Evolutionary conservation across 2,797 vertebrate species (phyloP), one percentile per base, ranked within the genome.

Genomic region (Parauchenoglanis ngamensis): DNA sequence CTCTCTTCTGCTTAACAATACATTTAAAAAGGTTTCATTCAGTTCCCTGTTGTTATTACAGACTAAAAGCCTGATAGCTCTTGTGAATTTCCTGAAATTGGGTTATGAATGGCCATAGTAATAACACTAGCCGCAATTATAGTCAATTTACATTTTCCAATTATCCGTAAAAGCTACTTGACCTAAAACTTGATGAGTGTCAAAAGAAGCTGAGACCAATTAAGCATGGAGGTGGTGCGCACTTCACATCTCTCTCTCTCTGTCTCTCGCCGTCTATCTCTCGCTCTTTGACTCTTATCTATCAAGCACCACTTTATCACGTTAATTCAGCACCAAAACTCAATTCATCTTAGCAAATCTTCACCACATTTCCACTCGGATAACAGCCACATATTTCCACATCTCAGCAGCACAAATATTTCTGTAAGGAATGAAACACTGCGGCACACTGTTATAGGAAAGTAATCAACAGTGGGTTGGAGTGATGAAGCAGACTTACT

Each of bases 81-180:
- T 85, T 86, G 85, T 81, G 80, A 90, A 92, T 92, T 92, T 89
- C 49, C 88, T 80, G 82, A 90, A 91, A 89, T 89, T 65, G 88
- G 90, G 83, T 89, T 88, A 90, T 73, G 84, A 89, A 89, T 92
- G 89, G 84, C 79, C 85, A 85, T 89, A 90, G 91, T 87, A 89
- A 88, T 89, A 81, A 87, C 70, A 75, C 82, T 82, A 86, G 84
- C 83, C 70, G 73, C 88, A 92, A 92, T 92, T 93, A 92, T 85
- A 79, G 86, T 87, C 90, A 79, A 93, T 93, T 92, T 92, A 81
- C 89, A 92, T 92, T 91, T 92, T 91, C 82, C 92, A 92, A 91
- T 93, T 93, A 92, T 91, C 88, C 85, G 83, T 87, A 91, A 93
- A 92, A 92, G 92, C 89, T 91, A 90, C 92, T 93, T 93, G 92